Evolutionary conservation across 2,888 invertebrate genomes (phyloP).

Genomic region (Ceramica pisi): DNA sequence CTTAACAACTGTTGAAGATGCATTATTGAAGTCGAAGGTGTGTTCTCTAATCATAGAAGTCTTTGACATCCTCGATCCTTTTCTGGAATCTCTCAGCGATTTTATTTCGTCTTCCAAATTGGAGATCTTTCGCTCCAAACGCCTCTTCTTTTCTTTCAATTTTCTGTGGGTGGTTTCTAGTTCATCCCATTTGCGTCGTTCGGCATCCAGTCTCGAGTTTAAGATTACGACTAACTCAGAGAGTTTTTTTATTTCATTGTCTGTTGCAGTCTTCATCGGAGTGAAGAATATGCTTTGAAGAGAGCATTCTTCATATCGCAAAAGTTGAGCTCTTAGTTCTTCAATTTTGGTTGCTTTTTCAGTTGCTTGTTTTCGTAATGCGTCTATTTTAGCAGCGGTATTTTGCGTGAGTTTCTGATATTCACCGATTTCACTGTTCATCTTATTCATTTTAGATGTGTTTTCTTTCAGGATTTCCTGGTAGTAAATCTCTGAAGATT

Average conservation of each 20-base stretch:
- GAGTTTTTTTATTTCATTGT: slow-evolving; percentile 91
- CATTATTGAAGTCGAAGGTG: slow-evolving; percentile 62
- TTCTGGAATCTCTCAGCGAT: slow-evolving; percentile 74
- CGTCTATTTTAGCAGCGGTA: slow-evolving; percentile 88
- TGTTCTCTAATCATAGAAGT: slow-evolving; percentile 74
- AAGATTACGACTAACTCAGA: slow-evolving; percentile 90
- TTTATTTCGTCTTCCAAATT: slow-evolving; percentile 78
- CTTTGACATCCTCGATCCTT: slow-evolving; percentile 78
- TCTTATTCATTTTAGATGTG: slow-evolving; percentile 87
- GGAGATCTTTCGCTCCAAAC: slow-evolving; percentile 78
- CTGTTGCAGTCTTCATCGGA: slow-evolving; percentile 90
- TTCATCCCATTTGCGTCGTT: slow-evolving; percentile 91
- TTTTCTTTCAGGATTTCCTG: slow-evolving; percentile 89
- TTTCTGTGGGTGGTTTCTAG: slow-evolving; percentile 90
- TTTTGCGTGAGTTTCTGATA: slow-evolving; percentile 85
- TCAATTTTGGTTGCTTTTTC: slow-evolving; percentile 88
- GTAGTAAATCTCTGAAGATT: slow-evolving; percentile 83
- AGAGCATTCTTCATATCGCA: slow-evolving; percentile 87
- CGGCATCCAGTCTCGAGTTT: slow-evolving; percentile 90
- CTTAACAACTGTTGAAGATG: slow-evolving; percentile 67
- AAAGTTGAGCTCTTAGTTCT: slow-evolving; percentile 84
- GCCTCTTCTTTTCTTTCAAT: slow-evolving; percentile 88
- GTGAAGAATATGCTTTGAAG: slow-evolving; percentile 88
- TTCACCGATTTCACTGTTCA: slow-evolving; percentile 83
- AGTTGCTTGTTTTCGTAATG: slow-evolving; percentile 84